Base-by-base conservation (phyloP, 2,113 vertebrate genomes). In the Chlorodrepanis virens region DNA sequence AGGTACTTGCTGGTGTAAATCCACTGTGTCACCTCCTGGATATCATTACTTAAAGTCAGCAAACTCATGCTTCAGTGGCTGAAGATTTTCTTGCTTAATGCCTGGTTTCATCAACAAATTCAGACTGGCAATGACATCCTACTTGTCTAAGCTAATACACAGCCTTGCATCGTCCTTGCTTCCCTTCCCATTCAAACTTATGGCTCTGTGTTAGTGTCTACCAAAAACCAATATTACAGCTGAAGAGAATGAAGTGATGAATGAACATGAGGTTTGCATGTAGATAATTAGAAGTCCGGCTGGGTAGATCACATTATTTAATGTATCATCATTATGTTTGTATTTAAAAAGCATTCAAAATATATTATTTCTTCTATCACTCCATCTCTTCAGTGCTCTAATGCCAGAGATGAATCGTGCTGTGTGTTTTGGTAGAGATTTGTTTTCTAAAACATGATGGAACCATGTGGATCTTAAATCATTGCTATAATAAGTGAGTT, bases 81-180 rank as follows among this genome's bases (percentile, higher is more conserved):
- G 21, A 84, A 95, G 80, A 90, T 96, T 94, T 93, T 64, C 61
- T 92, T 84, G 20, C 53, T 87, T 89, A 75, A 91, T 82, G 86
- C 53, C 69, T 83, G 69, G 57, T 96, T 80, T 87, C 86, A 89
- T 87, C 92, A 90, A 81, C 88, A 87, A 93, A 95, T 87, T 95
- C 90, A 90, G 67, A 28, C 74, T 90, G 61, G 68, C 83, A 93
- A 89, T 92, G 90, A 75, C 92, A 93, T 72, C 88, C 60, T 81
- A 37, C 92, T 71, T 52, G 49, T 92, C 85, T 68, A 33, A 94
- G 87, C 37, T 84, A 82, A 87, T 69, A 68, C 27, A 81, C 40
- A 91, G 83, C 83, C 23, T 75, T 75, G 57, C n/a, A 29, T 24
- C n/a, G 60, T 44, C 86, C 60, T 89, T 89, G 78, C 14, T 93